Evolutionary conservation across 1,140 invertebrate species (phyloP).

Genomic region (Ips nitidus): DNA sequence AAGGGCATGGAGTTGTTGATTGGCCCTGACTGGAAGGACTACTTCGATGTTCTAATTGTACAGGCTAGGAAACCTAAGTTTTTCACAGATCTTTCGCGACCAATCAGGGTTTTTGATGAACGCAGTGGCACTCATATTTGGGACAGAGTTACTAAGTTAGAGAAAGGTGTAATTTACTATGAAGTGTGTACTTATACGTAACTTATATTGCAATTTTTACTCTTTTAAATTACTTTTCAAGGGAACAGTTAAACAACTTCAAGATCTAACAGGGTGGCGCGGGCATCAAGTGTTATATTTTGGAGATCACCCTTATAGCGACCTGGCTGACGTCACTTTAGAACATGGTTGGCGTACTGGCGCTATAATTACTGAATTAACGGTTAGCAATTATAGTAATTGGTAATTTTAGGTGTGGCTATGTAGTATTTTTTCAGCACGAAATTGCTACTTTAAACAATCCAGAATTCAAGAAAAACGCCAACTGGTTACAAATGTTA

Average conservation of each 20-base stretch:
- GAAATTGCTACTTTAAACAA: slow-evolving; percentile 91
- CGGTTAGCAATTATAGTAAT: slow-evolving; percentile 55
- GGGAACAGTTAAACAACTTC: slow-evolving; percentile 90
- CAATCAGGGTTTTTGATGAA: slow-evolving; percentile 87
- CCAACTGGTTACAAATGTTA: slow-evolving; percentile 91
- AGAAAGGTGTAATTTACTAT: slow-evolving; percentile 90
- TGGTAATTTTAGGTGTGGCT: too few species aligned
- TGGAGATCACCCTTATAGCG: slow-evolving; percentile 97
- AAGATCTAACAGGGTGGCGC: slow-evolving; percentile 89
- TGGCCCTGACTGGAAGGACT: slow-evolving; percentile 85
- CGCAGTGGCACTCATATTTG: slow-evolving; percentile 79
- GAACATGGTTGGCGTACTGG: slow-evolving; percentile 97
- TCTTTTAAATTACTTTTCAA: slow-evolving; percentile 49
- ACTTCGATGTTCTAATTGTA: slow-evolving; percentile 94
- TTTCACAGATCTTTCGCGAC: slow-evolving; percentile 88
- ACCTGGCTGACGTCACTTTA: slow-evolving; percentile 93
- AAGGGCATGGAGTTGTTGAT: slow-evolving; percentile 89
- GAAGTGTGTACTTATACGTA: slow-evolving; percentile 63
- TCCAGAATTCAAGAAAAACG: slow-evolving; percentile 79
- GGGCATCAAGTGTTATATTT: slow-evolving; percentile 94
- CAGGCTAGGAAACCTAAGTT: slow-evolving; percentile 95
- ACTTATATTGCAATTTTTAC: neutral
- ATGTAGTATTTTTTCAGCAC: slow-evolving; percentile 64
- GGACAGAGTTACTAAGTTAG: slow-evolving; percentile 84
- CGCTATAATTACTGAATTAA: slow-evolving; percentile 95